Evolutionary conservation across 2,113 vertebrate species (phyloP).

Genomic region (Odontophorus gujanensis): DNA sequence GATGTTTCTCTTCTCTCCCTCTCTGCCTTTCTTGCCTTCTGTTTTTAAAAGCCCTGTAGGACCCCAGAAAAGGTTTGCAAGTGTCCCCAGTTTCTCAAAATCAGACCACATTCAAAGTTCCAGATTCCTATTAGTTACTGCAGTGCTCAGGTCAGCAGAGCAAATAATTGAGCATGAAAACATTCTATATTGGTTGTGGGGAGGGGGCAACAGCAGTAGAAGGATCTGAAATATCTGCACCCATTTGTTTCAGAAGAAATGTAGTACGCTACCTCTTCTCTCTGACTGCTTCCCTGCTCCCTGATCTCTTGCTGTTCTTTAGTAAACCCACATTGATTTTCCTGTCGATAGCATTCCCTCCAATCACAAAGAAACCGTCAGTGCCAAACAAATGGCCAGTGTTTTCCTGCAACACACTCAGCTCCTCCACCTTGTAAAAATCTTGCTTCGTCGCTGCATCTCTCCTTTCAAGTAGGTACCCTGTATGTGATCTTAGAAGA

Average conservation of each 20-base stretch:
- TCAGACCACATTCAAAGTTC: background rate
- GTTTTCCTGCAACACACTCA: slow-evolving; percentile 61
- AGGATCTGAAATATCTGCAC: background rate
- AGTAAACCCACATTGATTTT: slow-evolving; percentile 76
- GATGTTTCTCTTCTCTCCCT: slow-evolving; percentile 46
- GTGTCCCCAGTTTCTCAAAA: background rate
- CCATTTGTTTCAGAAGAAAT: background rate
- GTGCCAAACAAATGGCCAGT: slow-evolving; percentile 62
- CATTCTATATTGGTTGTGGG: background rate
- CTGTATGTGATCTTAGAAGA: slow-evolving; percentile 33
- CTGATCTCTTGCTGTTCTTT: slow-evolving; percentile 38
- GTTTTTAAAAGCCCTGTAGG: slow-evolving; percentile 44
- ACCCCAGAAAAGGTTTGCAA: slow-evolving; percentile 9
- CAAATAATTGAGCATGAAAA: background rate
- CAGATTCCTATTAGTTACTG: background rate
- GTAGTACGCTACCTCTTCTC: background rate
- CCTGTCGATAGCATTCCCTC: slow-evolving; percentile 69
- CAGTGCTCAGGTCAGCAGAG: background rate
- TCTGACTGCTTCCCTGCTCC: slow-evolving; percentile 39
- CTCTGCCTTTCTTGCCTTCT: slow-evolving; percentile 35
- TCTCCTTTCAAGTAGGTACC: background rate
- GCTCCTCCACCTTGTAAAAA: slow-evolving; percentile 38
- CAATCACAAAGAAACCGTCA: slow-evolving; percentile 70
- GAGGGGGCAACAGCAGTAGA: background rate
- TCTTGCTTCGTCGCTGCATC: background rate